Evolutionary conservation across 2,113 vertebrate species (phyloP), one percentile per base, ranked within the genome.

Genomic region (Cervus canadensis): DNA sequence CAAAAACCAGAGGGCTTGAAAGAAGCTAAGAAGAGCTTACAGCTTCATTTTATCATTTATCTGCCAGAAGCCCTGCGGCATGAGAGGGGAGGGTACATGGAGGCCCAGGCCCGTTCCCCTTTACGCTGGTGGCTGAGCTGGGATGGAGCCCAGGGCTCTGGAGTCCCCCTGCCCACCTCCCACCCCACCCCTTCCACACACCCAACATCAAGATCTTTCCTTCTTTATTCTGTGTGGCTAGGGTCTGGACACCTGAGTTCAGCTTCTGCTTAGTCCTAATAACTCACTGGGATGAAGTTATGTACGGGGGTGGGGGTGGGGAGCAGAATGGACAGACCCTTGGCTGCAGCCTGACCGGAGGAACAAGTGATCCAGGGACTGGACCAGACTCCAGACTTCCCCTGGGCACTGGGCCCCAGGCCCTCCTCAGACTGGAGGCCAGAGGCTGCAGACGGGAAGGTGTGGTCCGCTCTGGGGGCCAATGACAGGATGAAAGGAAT

Each of bases 401-500:
- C 59, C 36, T 28, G 25, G 36, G 33, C 12, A 4, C 87, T 54
- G 30, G 36, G 54, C 48, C 14, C 48, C n/a, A 36, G 56, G 40
- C 12, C 13, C 25, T 67, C 12, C 52, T 92, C n/a, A 45, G 30
- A 48, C 74, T 78, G 59, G 86, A 57, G 13, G 48, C 43, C 84
- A 50, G 33, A 84, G 30, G 76, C 40, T 76, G 40, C 60, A 96
- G 85, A 62, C 62, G 8, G 89, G 43, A 83, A 45, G 30, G 40
- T 6, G 17, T 54, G 92, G 57, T 21, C 30, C 43, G 26, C 40
- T 74, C 91, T 64, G 16, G 7, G 91, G 57, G 81, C 57, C 87
- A 45, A 94, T 85, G 96, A 91, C 96, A 91, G 71, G 60, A n/a
- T 78, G 89, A 88, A 78, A 64, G 1, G 11, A 71, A 23, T 33